These are phyloP conservation scores for Apogon talboti DNA, from an alignment of 2,797 vertebrate genomes.

Conservation along the genomic window DNA sequence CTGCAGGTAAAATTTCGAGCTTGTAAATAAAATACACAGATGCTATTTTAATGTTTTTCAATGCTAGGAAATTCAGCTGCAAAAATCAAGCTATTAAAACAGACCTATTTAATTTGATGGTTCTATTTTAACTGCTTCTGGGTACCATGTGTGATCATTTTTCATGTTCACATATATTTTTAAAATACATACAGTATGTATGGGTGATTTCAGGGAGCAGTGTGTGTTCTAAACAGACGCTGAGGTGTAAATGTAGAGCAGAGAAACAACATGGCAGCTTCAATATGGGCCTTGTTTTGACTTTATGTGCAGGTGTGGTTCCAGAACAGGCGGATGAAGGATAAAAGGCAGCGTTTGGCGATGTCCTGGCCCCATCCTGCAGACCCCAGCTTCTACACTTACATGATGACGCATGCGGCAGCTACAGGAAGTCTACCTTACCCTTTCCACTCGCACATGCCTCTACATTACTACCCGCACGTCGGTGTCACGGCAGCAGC, in stretches of 20 bases:
- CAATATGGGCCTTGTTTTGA: conserved; percentile 68
- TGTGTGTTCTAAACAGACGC: conserved; percentile 14
- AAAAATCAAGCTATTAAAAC: background rate
- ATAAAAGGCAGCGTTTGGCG: conserved; percentile 93
- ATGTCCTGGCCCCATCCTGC: conserved; percentile 98
- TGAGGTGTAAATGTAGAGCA: conserved; percentile 26
- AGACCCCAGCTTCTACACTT: conserved; percentile 97
- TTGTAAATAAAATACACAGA: too few species aligned
- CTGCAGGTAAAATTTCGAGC: background rate
- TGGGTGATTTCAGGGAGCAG: background rate
- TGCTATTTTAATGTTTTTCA: too few species aligned
- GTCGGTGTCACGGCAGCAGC: conserved; percentile 95
- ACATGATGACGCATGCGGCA: conserved; percentile 98
- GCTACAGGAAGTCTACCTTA: conserved; percentile 96
- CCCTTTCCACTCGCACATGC: conserved; percentile 98
- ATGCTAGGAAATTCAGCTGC: background rate
- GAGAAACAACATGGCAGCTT: conserved; percentile 68
- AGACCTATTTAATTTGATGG: background rate
- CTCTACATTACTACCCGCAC: conserved; percentile 97
- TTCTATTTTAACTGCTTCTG: background rate
- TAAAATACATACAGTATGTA: too few species aligned
- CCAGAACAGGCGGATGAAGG: conserved; percentile 97
- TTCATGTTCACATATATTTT: too few species aligned
- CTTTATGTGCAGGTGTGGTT: conserved; percentile 91
- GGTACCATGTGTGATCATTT: background rate